Base-by-base conservation (phyloP, 2,888 invertebrate species). In the Mantis religiosa region DNA sequence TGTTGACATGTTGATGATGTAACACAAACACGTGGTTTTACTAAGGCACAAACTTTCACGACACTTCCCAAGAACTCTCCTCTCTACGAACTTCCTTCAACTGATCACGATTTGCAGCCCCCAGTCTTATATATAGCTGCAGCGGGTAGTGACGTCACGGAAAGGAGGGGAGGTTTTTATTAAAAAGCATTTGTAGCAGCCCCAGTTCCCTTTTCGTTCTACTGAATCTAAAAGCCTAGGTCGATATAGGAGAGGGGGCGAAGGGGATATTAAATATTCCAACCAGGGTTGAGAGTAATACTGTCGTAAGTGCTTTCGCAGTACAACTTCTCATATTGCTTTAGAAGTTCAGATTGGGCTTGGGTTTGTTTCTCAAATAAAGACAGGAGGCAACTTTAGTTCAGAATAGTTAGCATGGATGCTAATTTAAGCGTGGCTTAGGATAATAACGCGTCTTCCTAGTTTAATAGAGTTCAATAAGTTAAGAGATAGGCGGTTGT, bases 21-120 rank as follows among this genome's bases (percentile, higher is more conserved):
- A 28, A 83, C 30, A 28, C 25, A 28, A 41, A 87, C 30, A 34
- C 87, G 41, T 71, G 54, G 54, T 25, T 71, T 71, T 41, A 15
- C 54, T 71, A 71, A 71, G 54, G 54, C 54, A 71, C 54, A 15
- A 71, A 71, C 54, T 20, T 20, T 15, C 54, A 71, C 54, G 54
- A 71, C 12, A n/a, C 81, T 86, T 9, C 15, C 3, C 41, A 28
- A 9, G 3, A 81, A 14, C 81, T 87, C n/a, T 81, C 15, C 54
- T 71, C 54, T 71, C 20, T 25, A 71, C 54, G 20, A 20, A 71
- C 54, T 71, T 81, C 82, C 9, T 34, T 25, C n/a, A 41, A 87
- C 87, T 87, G 87, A 82, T 82, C 47, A 81, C 82, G 30, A 82
- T 87, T 82, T 82, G 34, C 87, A 87, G 82, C 87, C 87, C 87